Conservation (phyloP, 1,140 invertebrate species). For the Zophobas atratus region DNA sequence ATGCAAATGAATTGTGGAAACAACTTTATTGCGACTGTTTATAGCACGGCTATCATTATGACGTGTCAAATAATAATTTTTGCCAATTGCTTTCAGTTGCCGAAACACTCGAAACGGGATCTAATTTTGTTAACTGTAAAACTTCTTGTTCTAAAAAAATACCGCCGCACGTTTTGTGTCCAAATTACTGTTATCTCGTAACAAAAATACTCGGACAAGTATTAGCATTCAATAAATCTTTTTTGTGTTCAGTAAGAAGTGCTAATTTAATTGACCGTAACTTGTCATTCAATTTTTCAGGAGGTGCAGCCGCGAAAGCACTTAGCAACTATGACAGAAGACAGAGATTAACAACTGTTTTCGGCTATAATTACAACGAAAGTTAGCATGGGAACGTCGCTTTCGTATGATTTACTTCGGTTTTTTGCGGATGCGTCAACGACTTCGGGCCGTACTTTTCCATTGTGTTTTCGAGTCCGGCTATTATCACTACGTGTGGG, state of each 20-base stretch:
- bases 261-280: slow-evolving; percentile 40
- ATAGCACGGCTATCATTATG: slow-evolving; percentile 20
- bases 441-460: too few relatives aligned
- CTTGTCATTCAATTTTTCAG: slow-evolving; percentile 24
- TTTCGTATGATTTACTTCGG: slow-evolving; percentile 14
- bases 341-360: slow-evolving; percentile 2
- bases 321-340: neutral
- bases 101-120: slow-evolving; percentile 22
- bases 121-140: slow-evolving; percentile 37
- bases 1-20: slow-evolving; percentile 31
- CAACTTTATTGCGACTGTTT: slow-evolving; percentile 25
- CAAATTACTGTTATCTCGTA: slow-evolving; percentile 29
- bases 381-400: slow-evolving; percentile 7
- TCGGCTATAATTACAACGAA: slow-evolving; percentile 26
- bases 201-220: slow-evolving; percentile 1
- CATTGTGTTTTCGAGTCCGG: too few relatives aligned
- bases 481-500: too few relatives aligned
- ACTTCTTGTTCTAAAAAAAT: slow-evolving; percentile 29
- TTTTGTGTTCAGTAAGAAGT: slow-evolving; percentile 10
- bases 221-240: slow-evolving; percentile 31
- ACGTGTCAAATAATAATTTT: slow-evolving; percentile 31
- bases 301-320: slow-evolving; percentile 10
- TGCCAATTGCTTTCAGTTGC: slow-evolving; percentile 19
- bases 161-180: slow-evolving; percentile 27
- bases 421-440: slow-evolving; percentile 10